Base-by-base conservation (phyloP, 2,888 invertebrate species). In the Tortricodes alternella region DNA sequence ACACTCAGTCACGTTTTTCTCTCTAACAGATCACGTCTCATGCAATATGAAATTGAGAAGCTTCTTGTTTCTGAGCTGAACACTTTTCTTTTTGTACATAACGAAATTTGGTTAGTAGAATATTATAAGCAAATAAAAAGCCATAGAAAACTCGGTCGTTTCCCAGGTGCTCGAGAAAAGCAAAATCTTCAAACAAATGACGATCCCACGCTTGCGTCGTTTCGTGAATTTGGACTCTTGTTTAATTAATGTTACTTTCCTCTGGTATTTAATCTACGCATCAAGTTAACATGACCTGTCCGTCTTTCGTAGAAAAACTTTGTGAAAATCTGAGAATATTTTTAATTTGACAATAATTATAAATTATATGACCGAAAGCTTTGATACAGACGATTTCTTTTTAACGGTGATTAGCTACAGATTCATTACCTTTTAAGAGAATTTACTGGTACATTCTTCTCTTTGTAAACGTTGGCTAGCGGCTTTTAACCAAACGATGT, bases 401-500 rank as follows among this genome's bases (percentile, higher is more conserved):
- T 34, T 21, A 24, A 41, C 41, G 7, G 15, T 16, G 24, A 34
- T 46, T 46, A 34, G 23, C 29, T 23, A 34, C 46, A 46, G 34
- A 29, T 46, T 23, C 23, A 29, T 46, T 11, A 34, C 21, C n/a
- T 18, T 13, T 51, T 34, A 11, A 7, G 16, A 27, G n/a, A 19
- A 29, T 52, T 52, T 23, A 29, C 15, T 21, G 27, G 24, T 35
- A 18, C 21, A 8, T 34, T 11, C 6, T 24, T n/a, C 2, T 35
- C 27, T 39, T 34, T 23, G 38, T n/a, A 1, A 19, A 16, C 46
- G 19, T 29, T 35, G 18, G 18, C 44, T 32, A 27, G 35, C 56
- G 24, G 56, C 35, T 53, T 53, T 53, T 48, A 34, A 35, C 48
- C 48, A 55, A 55, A 41, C 48, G 46, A 48, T n/a, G 48, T 35